A percentile compares a stretch with the other conserved stretches of the same genome.
Conservation (phyloP, 2,113 vertebrate species). For the Sorex fumeus region DNA sequence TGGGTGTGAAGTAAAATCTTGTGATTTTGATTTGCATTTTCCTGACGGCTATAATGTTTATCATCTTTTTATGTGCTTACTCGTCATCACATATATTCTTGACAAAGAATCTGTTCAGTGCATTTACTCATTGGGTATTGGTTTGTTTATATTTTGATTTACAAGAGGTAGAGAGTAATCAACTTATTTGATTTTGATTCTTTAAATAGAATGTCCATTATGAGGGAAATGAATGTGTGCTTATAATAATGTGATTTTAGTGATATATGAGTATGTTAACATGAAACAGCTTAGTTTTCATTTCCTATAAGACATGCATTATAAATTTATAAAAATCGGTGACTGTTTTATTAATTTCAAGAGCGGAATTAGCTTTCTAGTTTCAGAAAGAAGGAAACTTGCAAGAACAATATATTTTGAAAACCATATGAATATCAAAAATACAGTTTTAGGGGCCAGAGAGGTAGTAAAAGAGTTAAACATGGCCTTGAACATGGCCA, state of each 20-base stretch:
- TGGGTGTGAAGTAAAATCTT: neutral
- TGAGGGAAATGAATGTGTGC: neutral
- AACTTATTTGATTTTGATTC: neutral
- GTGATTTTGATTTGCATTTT: neutral
- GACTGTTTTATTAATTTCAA: neutral
- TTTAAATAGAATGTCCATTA: neutral
- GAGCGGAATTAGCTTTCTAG: neutral
- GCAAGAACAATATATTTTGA: too few species aligned
- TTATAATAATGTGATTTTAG: neutral
- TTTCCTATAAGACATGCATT: neutral
- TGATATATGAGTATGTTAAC: neutral
- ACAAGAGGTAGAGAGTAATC: neutral
- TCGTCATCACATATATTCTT: neutral
- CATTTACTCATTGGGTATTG: neutral
- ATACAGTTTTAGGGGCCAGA: neutral
- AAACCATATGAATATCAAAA: neutral
- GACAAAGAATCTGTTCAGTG: neutral
- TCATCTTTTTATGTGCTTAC: neutral
- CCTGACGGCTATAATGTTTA: neutral
- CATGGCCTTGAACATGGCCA: too few species aligned
- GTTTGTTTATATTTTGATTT: slow-evolving; percentile 16
- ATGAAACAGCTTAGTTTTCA: neutral
- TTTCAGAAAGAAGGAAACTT: neutral
- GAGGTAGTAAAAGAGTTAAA: too few species aligned
- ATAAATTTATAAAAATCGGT: neutral